A percentile compares a stretch with the other conserved stretches of the same genome.
These are phyloP conservation scores for Myiagra hebetior DNA, from an alignment of 2,113 vertebrate species.

Conservation along the genomic window DNA sequence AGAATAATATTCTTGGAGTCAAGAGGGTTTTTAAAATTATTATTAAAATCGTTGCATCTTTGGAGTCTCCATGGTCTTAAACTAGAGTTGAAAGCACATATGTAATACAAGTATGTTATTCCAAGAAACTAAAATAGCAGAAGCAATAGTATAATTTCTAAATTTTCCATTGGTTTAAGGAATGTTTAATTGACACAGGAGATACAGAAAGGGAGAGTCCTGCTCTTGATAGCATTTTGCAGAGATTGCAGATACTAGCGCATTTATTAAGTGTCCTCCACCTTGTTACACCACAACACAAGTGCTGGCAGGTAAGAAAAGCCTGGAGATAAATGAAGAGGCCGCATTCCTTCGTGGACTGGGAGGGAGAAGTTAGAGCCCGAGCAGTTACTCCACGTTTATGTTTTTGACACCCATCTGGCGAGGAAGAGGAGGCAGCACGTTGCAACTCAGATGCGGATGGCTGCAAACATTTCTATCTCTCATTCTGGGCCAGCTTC, in stretches of 20 bases:
- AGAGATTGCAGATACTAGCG: neutral
- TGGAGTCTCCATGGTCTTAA: neutral
- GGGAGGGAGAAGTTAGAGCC: neutral
- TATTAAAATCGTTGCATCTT: neutral
- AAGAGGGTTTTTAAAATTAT: neutral
- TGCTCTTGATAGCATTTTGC: neutral
- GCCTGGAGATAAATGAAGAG: neutral
- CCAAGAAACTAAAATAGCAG: neutral
- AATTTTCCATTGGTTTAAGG: neutral
- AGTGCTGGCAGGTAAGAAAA: neutral
- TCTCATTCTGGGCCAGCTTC: neutral
- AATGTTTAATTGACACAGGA: neutral
- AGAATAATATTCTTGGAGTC: neutral
- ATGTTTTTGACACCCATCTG: neutral
- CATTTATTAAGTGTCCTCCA: neutral
- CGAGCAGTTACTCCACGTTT: neutral
- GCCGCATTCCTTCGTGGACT: neutral
- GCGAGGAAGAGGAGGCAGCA: neutral
- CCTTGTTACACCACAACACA: neutral
- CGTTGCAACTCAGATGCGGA: fast-evolving
- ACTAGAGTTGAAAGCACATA: neutral
- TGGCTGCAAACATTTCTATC: neutral
- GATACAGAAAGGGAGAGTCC: neutral
- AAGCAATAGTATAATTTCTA: neutral
- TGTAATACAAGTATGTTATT: neutral